phyloP scores from a whole-genome alignment of 2,113 vertebrate species.

The Turnix velox region DNA sequence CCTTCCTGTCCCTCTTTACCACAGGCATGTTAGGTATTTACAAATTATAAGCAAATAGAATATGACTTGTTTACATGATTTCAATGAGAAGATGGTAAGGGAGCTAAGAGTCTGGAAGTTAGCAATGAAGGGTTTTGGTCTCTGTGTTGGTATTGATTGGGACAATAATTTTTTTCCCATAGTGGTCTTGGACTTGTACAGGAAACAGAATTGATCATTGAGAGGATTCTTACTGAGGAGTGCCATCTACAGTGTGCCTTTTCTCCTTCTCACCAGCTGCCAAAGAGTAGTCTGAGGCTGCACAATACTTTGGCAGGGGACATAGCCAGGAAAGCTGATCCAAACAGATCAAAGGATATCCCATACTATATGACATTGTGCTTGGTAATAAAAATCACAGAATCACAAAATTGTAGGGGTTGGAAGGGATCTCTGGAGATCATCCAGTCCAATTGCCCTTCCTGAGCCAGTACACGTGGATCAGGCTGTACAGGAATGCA shows the following conservation, averaged over 20 bases:
- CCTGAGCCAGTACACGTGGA: no score
- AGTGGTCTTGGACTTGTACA: background rate
- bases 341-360: background rate
- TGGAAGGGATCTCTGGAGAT: no score
- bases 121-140: background rate
- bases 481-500: no score
- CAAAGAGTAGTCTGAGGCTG: no score
- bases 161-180: background rate
- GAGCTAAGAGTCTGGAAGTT: background rate
- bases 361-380: accelerated
- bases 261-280: background rate
- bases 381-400: background rate
- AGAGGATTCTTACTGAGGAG: no score
- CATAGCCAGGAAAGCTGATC: accelerated
- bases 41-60: background rate
- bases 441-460: no score
- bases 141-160: background rate
- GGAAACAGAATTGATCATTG: background rate
- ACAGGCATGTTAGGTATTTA: background rate
- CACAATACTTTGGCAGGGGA: background rate
- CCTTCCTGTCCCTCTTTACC: background rate
- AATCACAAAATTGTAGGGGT: no score
- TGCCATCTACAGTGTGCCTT: background rate
- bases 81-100: background rate
- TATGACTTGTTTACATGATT: background rate